Percentiles rank a stretch among this genome's conserved stretches.
These are phyloP conservation scores for Gymnogyps californianus DNA, from an alignment of 2,113 vertebrate genomes.

Conservation along the genomic window DNA sequence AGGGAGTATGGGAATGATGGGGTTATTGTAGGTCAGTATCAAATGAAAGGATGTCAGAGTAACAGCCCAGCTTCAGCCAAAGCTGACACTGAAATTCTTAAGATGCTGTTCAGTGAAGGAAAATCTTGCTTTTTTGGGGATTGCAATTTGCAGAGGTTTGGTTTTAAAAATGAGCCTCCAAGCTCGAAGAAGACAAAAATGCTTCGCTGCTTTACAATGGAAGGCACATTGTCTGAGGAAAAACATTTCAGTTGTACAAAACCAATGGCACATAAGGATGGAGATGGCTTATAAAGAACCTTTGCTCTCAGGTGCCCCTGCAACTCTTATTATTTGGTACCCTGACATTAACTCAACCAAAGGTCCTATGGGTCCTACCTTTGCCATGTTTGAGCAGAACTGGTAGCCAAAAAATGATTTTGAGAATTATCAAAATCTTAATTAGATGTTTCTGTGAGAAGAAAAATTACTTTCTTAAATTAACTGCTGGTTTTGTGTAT, in stretches of 20 bases:
- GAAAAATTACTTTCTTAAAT: not conserved
- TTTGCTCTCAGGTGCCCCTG: not conserved
- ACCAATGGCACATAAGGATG: not conserved
- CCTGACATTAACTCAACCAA: not conserved
- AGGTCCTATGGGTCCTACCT: not conserved
- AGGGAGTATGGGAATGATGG: not conserved
- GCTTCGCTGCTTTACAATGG: not conserved
- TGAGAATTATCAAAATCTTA: not conserved
- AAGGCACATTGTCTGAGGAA: not conserved
- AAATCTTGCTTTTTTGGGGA: not conserved
- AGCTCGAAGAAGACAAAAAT: not conserved
- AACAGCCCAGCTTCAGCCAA: not conserved
- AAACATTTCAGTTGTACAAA: not conserved
- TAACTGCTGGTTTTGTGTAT: not conserved
- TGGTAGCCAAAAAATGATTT: not conserved
- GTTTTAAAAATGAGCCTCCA: not conserved
- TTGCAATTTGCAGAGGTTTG: not conserved
- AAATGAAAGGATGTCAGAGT: not conserved
- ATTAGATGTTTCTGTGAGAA: slow-evolving; percentile 11
- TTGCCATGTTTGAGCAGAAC: not conserved
- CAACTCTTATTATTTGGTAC: not conserved
- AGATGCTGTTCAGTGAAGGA: not conserved
- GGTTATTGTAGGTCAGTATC: not conserved
- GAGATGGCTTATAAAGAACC: not conserved
- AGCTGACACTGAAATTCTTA: not conserved